phyloP scores from a whole-genome alignment of 1,140 invertebrate species.

The Sarcophaga peregrina region DNA sequence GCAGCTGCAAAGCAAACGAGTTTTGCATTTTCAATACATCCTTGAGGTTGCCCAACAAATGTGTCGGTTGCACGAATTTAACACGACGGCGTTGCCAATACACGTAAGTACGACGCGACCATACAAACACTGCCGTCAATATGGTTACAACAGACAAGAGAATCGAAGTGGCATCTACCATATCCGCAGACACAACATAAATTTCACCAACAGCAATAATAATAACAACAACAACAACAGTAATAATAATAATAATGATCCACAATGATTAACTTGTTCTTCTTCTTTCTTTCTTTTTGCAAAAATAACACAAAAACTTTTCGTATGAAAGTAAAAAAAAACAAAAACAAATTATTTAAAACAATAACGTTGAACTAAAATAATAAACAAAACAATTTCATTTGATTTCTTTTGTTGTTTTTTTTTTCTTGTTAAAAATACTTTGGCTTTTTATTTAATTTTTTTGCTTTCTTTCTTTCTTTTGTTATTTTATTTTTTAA shows the following conservation, averaged over 20 bases:
- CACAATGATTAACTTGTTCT: not conserved
- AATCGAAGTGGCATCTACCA: constrained; percentile 47
- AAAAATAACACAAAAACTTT: too few relatives aligned
- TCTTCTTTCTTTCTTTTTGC: not conserved
- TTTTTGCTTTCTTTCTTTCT: too few relatives aligned
- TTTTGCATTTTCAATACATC: constrained; percentile 58
- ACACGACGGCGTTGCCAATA: constrained; percentile 63
- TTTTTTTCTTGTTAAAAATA: too few relatives aligned
- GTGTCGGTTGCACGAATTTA: constrained; percentile 61
- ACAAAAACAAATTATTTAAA: not conserved
- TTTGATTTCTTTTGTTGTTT: too few relatives aligned
- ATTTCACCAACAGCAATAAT: constrained; percentile 8
- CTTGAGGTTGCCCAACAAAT: constrained; percentile 59
- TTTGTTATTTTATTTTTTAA: too few relatives aligned
- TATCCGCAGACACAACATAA: constrained; percentile 14
- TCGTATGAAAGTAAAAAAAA: not conserved
- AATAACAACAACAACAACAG: constrained; percentile 13
- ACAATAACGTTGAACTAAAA: not conserved
- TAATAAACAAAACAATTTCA: too few relatives aligned
- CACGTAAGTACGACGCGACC: constrained; percentile 63
- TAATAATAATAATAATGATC: constrained; percentile 6
- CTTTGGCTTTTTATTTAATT: too few relatives aligned
- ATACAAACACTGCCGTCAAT: constrained; percentile 60
- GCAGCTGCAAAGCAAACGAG: constrained; percentile 59
- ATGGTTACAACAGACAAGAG: constrained; percentile 60